Evolutionary conservation across 2,888 invertebrate species (phyloP).

Genomic region (Caenorhabditis imperialis): DNA sequence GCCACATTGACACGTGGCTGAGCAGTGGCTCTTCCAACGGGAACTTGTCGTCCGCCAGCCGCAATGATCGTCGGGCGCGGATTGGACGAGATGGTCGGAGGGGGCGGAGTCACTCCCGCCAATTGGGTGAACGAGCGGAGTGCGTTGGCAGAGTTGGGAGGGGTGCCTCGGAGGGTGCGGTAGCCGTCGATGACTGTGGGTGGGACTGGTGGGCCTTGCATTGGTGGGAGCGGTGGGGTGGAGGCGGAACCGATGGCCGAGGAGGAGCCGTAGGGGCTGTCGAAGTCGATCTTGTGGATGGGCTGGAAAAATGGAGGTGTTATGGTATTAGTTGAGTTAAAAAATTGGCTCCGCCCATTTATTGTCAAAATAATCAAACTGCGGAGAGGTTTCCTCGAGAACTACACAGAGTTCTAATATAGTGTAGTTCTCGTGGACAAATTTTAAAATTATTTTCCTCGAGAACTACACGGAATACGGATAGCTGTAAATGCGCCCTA

Average conservation of each 20-base stretch:
- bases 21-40: slow-evolving; percentile 74
- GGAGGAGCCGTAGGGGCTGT: slow-evolving; percentile 72
- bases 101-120: slow-evolving; percentile 54
- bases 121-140: slow-evolving; percentile 68
- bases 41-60: slow-evolving; percentile 64
- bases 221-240: slow-evolving; percentile 68
- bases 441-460: too few species aligned
- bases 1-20: slow-evolving; percentile 76
- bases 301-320: slow-evolving; percentile 72
- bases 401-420: too few species aligned
- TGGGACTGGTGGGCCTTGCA: slow-evolving; percentile 61
- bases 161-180: slow-evolving; percentile 65
- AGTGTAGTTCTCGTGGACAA: too few species aligned
- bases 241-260: slow-evolving; percentile 63
- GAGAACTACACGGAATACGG: too few species aligned
- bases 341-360: too few species aligned
- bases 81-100: slow-evolving; percentile 17
- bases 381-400: too few species aligned
- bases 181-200: slow-evolving; percentile 66
- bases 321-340: too few species aligned
- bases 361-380: too few species aligned
- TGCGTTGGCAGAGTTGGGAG: slow-evolving; percentile 56
- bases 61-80: slow-evolving; percentile 71
- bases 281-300: slow-evolving; percentile 71
- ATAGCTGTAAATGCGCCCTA: too few species aligned